A percentile compares a stretch with the other conserved stretches of the same genome.
Evolutionary conservation across 1,140 invertebrate genomes (phyloP).

Genomic region (Dermatophagoides farinae): DNA sequence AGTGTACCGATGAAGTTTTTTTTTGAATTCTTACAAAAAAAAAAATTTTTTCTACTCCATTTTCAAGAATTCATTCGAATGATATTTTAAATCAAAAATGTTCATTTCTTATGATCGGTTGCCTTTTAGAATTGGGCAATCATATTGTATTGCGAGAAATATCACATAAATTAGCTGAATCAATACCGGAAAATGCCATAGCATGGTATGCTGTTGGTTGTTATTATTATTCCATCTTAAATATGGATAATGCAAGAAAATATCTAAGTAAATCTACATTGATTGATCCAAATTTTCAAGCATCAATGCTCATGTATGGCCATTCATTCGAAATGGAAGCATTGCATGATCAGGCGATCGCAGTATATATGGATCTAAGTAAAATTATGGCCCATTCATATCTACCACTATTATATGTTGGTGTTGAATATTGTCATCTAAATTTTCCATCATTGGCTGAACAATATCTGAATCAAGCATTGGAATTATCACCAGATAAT

Average conservation of each 20-base stretch:
- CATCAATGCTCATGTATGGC: slow-evolving; percentile 86
- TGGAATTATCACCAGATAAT: slow-evolving; percentile 57
- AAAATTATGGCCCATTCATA: slow-evolving; percentile 64
- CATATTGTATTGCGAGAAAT: slow-evolving; percentile 64
- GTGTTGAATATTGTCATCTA: slow-evolving; percentile 78
- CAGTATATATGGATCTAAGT: slow-evolving; percentile 81
- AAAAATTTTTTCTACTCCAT: slow-evolving; percentile 12
- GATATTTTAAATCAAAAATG: slow-evolving; percentile 65
- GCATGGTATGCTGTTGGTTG: slow-evolving; percentile 93
- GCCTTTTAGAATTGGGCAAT: slow-evolving; percentile 68
- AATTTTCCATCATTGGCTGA: slow-evolving; percentile 79
- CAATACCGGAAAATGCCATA: slow-evolving; percentile 55
- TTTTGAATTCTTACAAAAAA: neutral
- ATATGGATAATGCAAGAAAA: slow-evolving; percentile 57
- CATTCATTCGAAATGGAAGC: slow-evolving; percentile 90
- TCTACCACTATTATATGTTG: slow-evolving; percentile 74
- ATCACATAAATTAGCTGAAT: slow-evolving; percentile 74
- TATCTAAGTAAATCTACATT: slow-evolving; percentile 79
- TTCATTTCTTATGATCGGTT: slow-evolving; percentile 69
- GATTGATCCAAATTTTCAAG: slow-evolving; percentile 68
- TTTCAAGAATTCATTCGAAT: slow-evolving; percentile 45
- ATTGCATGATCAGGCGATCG: slow-evolving; percentile 95
- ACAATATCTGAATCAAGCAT: slow-evolving; percentile 71
- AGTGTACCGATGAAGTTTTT: no score
- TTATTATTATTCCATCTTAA: slow-evolving; percentile 82